Evolutionary conservation across 2,797 vertebrate species (phyloP).

Genomic region (Netta rufina): DNA sequence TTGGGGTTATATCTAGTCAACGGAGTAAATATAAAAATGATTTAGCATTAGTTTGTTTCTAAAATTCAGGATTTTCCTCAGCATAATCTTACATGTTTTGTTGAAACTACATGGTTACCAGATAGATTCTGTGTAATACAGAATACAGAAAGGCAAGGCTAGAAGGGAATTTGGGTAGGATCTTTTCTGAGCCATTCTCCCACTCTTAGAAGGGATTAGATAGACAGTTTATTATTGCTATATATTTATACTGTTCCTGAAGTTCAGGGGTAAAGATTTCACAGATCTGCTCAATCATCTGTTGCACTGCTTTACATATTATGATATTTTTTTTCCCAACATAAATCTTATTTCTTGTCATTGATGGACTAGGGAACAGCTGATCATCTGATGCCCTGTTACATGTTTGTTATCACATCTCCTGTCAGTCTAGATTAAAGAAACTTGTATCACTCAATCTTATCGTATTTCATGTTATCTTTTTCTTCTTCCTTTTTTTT

Average conservation of each 20-base stretch:
- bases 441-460: not conserved
- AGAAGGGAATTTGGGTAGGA: not conserved
- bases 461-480: not conserved
- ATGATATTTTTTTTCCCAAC: not conserved
- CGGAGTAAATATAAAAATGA: not conserved
- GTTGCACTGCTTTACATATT: not conserved
- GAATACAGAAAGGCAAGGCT: not conserved
- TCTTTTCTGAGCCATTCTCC: not conserved
- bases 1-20: not conserved
- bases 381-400: not conserved
- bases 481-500: not conserved
- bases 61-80: not conserved
- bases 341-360: not conserved
- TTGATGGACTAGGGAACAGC: not conserved
- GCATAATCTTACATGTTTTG: not conserved
- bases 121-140: not conserved
- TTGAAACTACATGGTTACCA: not conserved
- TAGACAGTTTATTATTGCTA: not conserved
- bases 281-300: accelerated
- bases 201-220: not conserved
- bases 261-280: not conserved
- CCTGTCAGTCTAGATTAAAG: not conserved
- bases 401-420: not conserved
- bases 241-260: not conserved
- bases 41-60: not conserved